Conservation (phyloP, 1,140 invertebrate species). For the Nephotettix cincticeps region DNA sequence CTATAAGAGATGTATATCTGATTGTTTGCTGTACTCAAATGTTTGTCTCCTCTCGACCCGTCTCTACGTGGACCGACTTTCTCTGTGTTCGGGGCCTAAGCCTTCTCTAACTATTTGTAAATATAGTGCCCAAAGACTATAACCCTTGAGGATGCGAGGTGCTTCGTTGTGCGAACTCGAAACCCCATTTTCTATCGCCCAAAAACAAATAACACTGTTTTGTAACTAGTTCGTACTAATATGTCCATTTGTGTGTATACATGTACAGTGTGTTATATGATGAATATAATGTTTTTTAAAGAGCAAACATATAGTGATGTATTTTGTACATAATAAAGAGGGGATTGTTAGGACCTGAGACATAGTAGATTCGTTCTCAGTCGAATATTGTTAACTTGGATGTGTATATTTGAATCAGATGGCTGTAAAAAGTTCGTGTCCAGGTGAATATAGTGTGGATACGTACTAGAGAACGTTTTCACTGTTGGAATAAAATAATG, state of each 20-base stretch:
- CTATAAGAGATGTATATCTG: too few relatives aligned
- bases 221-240: slow-evolving; percentile 16
- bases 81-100: neutral
- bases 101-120: neutral
- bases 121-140: neutral
- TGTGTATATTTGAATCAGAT: slow-evolving; percentile 5
- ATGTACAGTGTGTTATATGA: slow-evolving; percentile 32
- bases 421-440: slow-evolving; percentile 5
- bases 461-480: slow-evolving; percentile 23
- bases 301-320: slow-evolving; percentile 2
- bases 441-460: neutral
- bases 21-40: too few relatives aligned
- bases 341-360: slow-evolving; percentile 13
- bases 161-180: neutral
- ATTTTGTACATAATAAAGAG: slow-evolving; percentile 25
- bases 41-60: too few relatives aligned
- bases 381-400: slow-evolving; percentile 17
- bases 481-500: slow-evolving; percentile 23
- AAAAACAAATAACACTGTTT: slow-evolving; percentile 18
- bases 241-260: slow-evolving; percentile 32
- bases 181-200: slow-evolving; percentile 1
- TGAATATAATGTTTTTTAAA: slow-evolving; percentile 25
- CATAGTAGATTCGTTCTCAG: neutral
- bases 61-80: neutral
- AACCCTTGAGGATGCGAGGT: neutral